Percentiles rank a stretch among this genome's conserved stretches.
Conservation (phyloP, 2,797 vertebrate species). For the Moxostoma hubbsi region DNA sequence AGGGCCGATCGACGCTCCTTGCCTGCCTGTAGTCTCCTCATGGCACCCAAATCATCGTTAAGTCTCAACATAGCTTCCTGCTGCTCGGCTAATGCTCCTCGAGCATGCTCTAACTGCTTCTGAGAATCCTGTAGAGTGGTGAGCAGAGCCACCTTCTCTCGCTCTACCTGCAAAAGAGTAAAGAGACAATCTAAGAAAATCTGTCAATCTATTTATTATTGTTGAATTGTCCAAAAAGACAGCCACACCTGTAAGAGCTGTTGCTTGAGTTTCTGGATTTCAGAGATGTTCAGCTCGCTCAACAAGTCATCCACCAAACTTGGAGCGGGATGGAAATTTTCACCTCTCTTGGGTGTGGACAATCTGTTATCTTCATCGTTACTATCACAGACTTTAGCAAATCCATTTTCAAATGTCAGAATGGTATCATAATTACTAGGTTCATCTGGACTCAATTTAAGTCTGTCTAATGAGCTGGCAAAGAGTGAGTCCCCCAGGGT, state of each 20-base stretch:
- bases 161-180: conserved; percentile 83
- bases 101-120: conserved; percentile 91
- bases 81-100: conserved; percentile 88
- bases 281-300: conserved; percentile 97
- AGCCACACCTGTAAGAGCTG: conserved; percentile 90
- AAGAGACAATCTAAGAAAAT: not conserved
- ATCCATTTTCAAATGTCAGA: conserved; percentile 87
- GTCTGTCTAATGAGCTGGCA: conserved; percentile 80
- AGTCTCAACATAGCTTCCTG: conserved; percentile 89
- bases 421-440: conserved; percentile 89
- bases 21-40: conserved; percentile 90
- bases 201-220: not conserved
- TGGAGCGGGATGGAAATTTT: conserved; percentile 84
- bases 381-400: conserved; percentile 77
- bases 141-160: conserved; percentile 89
- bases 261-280: conserved; percentile 98
- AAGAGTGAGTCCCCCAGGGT: conserved; percentile 90
- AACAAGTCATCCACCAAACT: conserved; percentile 96
- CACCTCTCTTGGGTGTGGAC: conserved; percentile 82
- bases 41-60: conserved; percentile 88
- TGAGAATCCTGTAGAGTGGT: conserved; percentile 91
- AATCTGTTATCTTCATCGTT: conserved; percentile 77
- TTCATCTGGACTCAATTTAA: conserved; percentile 81
- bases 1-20: conserved; percentile 92
- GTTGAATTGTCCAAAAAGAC: not conserved